A percentile compares a stretch with the other conserved stretches of the same genome.
These are phyloP conservation scores for Phalacrocorax pelagicus DNA, from an alignment of 2,113 vertebrate genomes.

Conservation along the genomic window DNA sequence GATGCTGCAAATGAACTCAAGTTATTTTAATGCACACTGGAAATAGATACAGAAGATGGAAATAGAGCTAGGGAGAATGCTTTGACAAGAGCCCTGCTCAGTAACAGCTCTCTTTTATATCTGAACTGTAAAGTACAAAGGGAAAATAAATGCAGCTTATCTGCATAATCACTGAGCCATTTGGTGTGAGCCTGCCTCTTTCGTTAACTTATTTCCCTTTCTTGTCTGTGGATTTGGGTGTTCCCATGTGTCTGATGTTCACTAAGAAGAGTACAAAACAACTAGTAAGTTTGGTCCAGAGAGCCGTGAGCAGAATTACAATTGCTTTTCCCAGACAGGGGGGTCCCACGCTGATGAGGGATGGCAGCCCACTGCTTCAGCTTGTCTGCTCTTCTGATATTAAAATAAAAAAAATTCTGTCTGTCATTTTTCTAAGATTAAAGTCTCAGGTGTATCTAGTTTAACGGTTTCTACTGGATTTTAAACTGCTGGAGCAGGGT, in stretches of 20 bases:
- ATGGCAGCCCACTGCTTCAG: not conserved
- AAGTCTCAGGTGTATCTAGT: not conserved
- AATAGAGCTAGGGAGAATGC: not conserved
- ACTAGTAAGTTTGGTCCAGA: not conserved
- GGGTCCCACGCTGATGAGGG: not conserved
- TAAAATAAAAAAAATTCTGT: not conserved
- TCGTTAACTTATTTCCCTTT: not conserved
- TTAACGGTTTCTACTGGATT: not conserved
- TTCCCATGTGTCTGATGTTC: not conserved
- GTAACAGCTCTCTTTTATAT: not conserved
- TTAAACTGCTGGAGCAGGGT: not conserved
- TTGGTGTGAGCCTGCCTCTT: not conserved
- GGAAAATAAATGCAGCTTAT: not conserved
- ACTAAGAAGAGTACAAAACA: not conserved
- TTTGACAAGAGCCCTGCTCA: constrained; percentile 4
- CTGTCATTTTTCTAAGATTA: not conserved
- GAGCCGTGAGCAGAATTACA: not conserved
- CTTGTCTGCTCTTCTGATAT: not conserved
- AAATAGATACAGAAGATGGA: constrained; percentile 27
- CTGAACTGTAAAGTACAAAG: not conserved
- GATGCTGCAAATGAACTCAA: not conserved
- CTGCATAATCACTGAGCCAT: not conserved
- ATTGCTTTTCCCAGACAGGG: not conserved
- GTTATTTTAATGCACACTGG: constrained; percentile 25
- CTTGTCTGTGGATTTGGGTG: not conserved